phyloP scores from a whole-genome alignment of 2,797 vertebrate genomes.

The Gymnothorax reevesii region DNA sequence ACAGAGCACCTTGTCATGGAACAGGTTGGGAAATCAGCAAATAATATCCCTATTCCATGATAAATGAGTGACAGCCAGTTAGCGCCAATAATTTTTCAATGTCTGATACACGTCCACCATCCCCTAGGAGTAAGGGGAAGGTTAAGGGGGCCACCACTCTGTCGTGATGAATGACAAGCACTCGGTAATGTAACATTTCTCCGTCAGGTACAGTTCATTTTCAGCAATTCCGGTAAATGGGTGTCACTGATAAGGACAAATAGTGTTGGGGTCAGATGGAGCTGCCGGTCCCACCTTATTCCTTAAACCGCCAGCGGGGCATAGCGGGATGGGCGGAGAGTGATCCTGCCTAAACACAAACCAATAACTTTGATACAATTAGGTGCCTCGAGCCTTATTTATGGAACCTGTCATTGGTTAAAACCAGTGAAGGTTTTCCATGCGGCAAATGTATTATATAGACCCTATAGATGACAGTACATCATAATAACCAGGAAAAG shows the following conservation, averaged over 20 bases:
- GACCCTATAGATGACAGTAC: slow-evolving; percentile 28
- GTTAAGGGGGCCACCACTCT: slow-evolving; percentile 99
- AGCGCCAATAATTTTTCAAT: slow-evolving; percentile 97
- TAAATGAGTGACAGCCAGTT: slow-evolving; percentile 99
- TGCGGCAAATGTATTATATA: slow-evolving; percentile 38
- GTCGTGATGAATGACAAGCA: slow-evolving; percentile 93
- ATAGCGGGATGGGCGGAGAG: slow-evolving; percentile 74
- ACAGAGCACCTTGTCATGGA: slow-evolving; percentile 99
- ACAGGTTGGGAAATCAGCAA: slow-evolving; percentile 99
- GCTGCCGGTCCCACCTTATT: slow-evolving; percentile 67
- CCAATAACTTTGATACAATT: slow-evolving; percentile 81
- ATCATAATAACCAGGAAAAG: neutral
- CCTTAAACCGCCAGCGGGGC: slow-evolving; percentile 76
- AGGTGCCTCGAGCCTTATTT: slow-evolving; percentile 72
- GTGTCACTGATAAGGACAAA: slow-evolving; percentile 99
- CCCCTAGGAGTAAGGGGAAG: slow-evolving; percentile 99
- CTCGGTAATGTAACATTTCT: slow-evolving; percentile 98
- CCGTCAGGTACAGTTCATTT: slow-evolving; percentile 99
- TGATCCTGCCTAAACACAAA: slow-evolving; percentile 77
- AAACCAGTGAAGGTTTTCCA: slow-evolving; percentile 42
- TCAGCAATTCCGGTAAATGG: slow-evolving; percentile 99
- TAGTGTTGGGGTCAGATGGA: slow-evolving; percentile 93
- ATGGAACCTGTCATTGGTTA: slow-evolving; percentile 65
- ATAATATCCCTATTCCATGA: slow-evolving; percentile 99
- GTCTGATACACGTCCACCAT: slow-evolving; percentile 99